Conservation (phyloP, 2,113 vertebrate genomes). For the Cariama cristata region DNA sequence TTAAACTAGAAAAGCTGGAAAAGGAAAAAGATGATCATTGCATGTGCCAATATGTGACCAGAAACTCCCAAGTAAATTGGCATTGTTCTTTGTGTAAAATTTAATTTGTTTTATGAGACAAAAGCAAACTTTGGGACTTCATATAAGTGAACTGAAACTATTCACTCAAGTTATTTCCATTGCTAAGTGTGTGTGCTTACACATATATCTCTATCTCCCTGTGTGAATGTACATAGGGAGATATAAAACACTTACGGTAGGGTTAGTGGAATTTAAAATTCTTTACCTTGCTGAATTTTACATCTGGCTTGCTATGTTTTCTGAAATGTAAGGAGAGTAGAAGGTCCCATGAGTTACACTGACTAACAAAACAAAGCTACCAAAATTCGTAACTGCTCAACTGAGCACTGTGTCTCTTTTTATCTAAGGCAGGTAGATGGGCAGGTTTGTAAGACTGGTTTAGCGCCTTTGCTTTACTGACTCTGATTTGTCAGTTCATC, state of each 20-base stretch:
- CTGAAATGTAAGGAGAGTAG: background rate
- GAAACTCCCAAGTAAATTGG: background rate
- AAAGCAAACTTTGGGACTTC: background rate
- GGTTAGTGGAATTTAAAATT: background rate
- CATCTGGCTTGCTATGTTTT: background rate
- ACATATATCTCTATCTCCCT: background rate
- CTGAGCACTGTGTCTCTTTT: background rate
- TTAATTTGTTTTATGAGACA: background rate
- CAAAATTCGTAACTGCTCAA: background rate
- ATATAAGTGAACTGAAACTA: background rate
- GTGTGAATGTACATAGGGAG: background rate
- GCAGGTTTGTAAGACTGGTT: background rate
- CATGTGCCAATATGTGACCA: background rate
- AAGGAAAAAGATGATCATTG: background rate
- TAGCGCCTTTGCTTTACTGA: background rate
- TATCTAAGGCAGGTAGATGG: background rate
- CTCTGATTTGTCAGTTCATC: constrained; percentile 8
- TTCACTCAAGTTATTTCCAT: background rate
- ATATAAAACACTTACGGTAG: background rate
- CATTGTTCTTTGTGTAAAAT: background rate
- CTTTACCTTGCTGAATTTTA: background rate
- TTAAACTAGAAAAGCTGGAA: background rate
- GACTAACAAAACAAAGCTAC: background rate
- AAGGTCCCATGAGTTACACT: background rate
- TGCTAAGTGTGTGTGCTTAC: background rate